Base-by-base conservation (phyloP, 2,113 vertebrate species). In the Vicugna pacos region DNA sequence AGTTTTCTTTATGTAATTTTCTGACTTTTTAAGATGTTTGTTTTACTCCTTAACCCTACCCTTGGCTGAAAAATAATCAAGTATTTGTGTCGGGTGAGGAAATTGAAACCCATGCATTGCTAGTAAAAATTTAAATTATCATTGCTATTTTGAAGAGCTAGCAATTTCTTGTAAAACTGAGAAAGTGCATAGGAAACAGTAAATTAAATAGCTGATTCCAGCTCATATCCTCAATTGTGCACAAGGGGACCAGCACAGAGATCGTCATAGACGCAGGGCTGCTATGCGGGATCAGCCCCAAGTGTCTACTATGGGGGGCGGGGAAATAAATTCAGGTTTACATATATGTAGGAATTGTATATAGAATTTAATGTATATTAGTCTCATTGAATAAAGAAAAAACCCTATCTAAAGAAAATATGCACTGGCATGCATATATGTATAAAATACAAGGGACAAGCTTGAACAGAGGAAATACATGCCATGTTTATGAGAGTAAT, bases 371-470 rank as follows among this genome's bases (percentile, higher is more conserved):
- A 28, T 67, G 67, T 64, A 15, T 48, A 42, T 87, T 38, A 22
- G 10, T 79, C 26, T 38, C 3, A 0, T 28, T n/a, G 35, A 86
- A 32, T 28, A 65, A 73, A 58, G 32, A 50, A 46, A 85, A 50
- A 22, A 20, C 48, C 54, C 48, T 58, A 50, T 60, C 26, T 75
- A 75, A 65, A 52, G 32, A 89, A 84, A 79, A 62, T 11, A 85
- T 62, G 9, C 9, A 82, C 12, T 80, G 19, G 19, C 1, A 10
- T 28, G 54, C 10, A 52, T 80, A 86, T 85, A 56, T 92, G 77
- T 89, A 28, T 89, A 28, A 56, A 91, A 35, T 79, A 26, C 91
- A 77, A 91, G 5, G 65, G 30, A 82, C 88, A 95, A 86, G 17
- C 17, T 82, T 75, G 9, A n/a, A 48, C 12, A 60, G 19, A 19